phyloP scores from a whole-genome alignment of 2,888 invertebrate genomes.

The Gonocerus acuteangulatus region DNA sequence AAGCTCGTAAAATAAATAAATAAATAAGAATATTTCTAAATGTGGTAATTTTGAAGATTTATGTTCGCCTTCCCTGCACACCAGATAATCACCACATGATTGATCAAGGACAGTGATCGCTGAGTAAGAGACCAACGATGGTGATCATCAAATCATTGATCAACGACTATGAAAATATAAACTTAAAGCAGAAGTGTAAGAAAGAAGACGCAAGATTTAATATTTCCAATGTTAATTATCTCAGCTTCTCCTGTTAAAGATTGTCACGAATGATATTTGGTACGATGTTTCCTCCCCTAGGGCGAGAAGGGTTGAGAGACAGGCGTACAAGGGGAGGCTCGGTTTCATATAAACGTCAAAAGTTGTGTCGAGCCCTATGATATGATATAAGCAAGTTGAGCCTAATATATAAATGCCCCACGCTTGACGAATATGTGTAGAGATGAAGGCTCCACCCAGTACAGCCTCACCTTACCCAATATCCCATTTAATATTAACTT shows the following conservation, averaged over 20 bases:
- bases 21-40: too few species aligned
- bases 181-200: neutral
- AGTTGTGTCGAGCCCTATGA: constrained; percentile 29
- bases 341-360: constrained; percentile 38
- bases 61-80: too few species aligned
- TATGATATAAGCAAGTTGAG: constrained; percentile 22
- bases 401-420: constrained; percentile 15
- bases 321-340: neutral
- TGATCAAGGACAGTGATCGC: too few species aligned
- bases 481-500: constrained; percentile 18
- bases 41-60: too few species aligned
- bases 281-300: too few species aligned
- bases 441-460: neutral
- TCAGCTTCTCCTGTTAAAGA: neutral
- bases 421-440: constrained; percentile 5
- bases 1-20: too few species aligned
- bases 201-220: too few species aligned
- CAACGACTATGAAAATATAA: neutral
- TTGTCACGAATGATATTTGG: constrained; percentile 5
- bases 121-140: too few species aligned
- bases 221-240: constrained; percentile 7
- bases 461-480: neutral
- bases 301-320: constrained; percentile 13
- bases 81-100: too few species aligned
- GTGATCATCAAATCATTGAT: too few species aligned